Evolutionary conservation across 2,888 invertebrate species (phyloP), one percentile per base, ranked within the genome.

Genomic region (Hirudinaria manillensis): DNA sequence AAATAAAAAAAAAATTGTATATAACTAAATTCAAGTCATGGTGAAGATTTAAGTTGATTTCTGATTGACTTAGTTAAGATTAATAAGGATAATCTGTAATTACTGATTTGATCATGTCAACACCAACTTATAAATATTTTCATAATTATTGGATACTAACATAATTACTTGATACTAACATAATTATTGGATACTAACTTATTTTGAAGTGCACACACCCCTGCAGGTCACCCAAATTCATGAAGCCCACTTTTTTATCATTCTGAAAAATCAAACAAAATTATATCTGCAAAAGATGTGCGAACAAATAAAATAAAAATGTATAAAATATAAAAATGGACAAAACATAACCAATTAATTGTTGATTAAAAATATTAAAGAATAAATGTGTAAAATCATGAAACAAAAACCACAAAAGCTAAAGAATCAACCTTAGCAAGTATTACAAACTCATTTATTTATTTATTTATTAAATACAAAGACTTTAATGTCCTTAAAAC

Each of bases 191-290:
- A 1, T 1, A 61, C 82, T 80, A 78, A 86, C 86, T 86, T 87
- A 97, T 97, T 81, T 98, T 97, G 88, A 99, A 99, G 88, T 99
- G 99, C 81, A 98, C 96, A 82, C 98, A 98, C 80, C 97, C 97
- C 87, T 98, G 95, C 77, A 99, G 89, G 87, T 99, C 98, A 77
- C 98, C 97, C 29, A 99, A 98, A 87, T 98, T 99, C 80, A 97
- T 96, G 95, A 96, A 99, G 75, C 98, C 98, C 85, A 96, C 96
- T 82, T 95, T 91, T 84, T 96, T 91, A 86, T 85, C 84, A 80
- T 91, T 96, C 94, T 93, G 93, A 86, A 80, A 32, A 13, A 68
- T 29, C 13, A 32, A 36, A 36, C 27, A 36, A 1, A 68, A 3
- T 6, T 61, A 61, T 61, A 10, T 38, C 4, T 45, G 45, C 36